Evolutionary conservation across 2,797 vertebrate species (phyloP).

Genomic region (Sebastes nivosus): DNA sequence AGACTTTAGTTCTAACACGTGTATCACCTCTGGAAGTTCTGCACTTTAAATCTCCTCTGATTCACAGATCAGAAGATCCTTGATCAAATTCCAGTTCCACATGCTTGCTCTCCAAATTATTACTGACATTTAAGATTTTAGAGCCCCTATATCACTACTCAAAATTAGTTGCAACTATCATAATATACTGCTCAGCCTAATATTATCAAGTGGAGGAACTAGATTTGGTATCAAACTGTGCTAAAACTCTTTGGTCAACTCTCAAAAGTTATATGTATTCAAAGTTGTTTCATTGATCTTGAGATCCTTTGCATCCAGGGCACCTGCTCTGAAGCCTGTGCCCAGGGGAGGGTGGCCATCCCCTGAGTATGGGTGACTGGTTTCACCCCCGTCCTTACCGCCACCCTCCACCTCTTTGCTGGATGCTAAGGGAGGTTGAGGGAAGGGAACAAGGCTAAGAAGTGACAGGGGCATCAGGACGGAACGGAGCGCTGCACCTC

Average conservation of each 20-base stretch:
- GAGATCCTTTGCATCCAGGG: conserved; percentile 44
- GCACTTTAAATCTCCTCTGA: no score
- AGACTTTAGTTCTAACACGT: no score
- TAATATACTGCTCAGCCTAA: not conserved
- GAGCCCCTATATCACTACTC: not conserved
- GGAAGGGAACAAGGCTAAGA: conserved; percentile 80
- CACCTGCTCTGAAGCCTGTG: conserved; percentile 49
- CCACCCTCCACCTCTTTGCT: conserved; percentile 36
- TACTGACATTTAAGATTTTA: not conserved
- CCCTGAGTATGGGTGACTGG: conserved; percentile 55
- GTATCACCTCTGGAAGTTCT: no score
- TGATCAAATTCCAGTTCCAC: not conserved
- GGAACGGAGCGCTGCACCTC: conserved; percentile 70
- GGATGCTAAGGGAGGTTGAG: conserved; percentile 65
- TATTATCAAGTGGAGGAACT: not conserved
- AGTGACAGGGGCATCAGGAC: conserved; percentile 82
- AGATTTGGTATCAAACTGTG: not conserved
- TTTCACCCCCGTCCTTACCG: conserved; percentile 20
- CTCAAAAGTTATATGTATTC: conserved; percentile 47
- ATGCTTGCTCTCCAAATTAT: not conserved
- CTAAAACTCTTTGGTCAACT: conserved; percentile 1
- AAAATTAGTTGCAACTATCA: not conserved
- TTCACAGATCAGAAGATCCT: not conserved
- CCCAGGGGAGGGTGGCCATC: conserved; percentile 51
- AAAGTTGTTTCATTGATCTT: conserved; percentile 54